Percentiles rank a stretch among this genome's conserved stretches.
phyloP scores from a whole-genome alignment of 2,888 invertebrate species.

The Drosophila ezoana region DNA sequence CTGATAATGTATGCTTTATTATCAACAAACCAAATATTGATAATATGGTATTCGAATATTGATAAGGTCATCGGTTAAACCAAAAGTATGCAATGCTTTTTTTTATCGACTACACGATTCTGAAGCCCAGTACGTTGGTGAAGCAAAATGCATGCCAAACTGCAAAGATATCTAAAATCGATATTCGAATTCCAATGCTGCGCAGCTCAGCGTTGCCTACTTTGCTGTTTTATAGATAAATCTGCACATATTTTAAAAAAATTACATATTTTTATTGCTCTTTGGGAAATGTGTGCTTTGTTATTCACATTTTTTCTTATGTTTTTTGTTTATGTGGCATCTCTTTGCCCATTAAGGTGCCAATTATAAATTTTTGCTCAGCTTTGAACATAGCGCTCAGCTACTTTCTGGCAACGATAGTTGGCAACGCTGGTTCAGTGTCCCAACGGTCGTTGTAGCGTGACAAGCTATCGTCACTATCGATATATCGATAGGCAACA shows the following conservation, averaged over 20 bases:
- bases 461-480: background rate
- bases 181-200: background rate
- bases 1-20: conserved; percentile 38
- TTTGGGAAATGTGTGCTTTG: too few species aligned
- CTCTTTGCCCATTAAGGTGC: too few species aligned
- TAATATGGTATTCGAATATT: conserved; percentile 23
- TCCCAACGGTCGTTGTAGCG: background rate
- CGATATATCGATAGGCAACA: conserved; percentile 34
- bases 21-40: conserved; percentile 41
- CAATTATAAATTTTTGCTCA: too few species aligned
- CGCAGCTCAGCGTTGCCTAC: too few species aligned
- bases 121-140: background rate
- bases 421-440: too few species aligned
- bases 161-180: background rate
- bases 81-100: conserved; percentile 20
- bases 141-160: background rate
- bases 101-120: background rate
- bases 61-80: conserved; percentile 29
- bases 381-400: too few species aligned
- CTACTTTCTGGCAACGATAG: too few species aligned
- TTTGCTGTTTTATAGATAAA: too few species aligned
- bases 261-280: too few species aligned
- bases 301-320: too few species aligned
- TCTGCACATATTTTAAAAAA: too few species aligned
- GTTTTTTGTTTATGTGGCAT: too few species aligned